A percentile compares a stretch with the other conserved stretches of the same genome.
These are phyloP conservation scores for Gymnocypris eckloni DNA, from an alignment of 2,797 vertebrate genomes.

Conservation along the genomic window DNA sequence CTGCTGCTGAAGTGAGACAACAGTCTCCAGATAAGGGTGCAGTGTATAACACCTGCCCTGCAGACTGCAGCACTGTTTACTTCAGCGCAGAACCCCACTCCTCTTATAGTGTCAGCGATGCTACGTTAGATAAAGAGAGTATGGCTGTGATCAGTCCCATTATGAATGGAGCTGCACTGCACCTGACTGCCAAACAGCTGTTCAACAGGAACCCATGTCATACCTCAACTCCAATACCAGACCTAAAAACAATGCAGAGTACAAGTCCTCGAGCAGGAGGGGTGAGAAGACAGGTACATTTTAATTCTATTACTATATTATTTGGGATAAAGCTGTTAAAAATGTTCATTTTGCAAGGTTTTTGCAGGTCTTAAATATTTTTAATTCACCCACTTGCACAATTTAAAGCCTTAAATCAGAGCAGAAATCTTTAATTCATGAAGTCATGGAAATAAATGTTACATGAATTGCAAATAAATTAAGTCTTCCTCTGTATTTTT, in stretches of 20 bases:
- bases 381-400: background rate
- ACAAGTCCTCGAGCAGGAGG: constrained; percentile 51
- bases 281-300: constrained; percentile 43
- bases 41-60: constrained; percentile 65
- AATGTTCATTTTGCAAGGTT: background rate
- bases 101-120: constrained; percentile 61
- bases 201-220: constrained; percentile 75
- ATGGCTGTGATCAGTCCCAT: constrained; percentile 69
- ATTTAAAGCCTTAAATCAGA: background rate
- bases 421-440: background rate
- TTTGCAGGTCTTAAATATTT: background rate
- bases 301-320: too few species aligned
- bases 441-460: background rate
- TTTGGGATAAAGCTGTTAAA: constrained; percentile 6
- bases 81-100: constrained; percentile 78
- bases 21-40: constrained; percentile 66
- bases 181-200: constrained; percentile 72
- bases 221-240: constrained; percentile 82
- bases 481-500: background rate
- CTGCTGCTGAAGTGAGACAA: constrained; percentile 59
- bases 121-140: background rate
- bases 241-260: constrained; percentile 61
- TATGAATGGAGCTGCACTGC: constrained; percentile 22
- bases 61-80: constrained; percentile 78
- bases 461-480: background rate